These are phyloP conservation scores for Trogon surrucura DNA, from an alignment of 2,113 vertebrate genomes.

Conservation along the genomic window DNA sequence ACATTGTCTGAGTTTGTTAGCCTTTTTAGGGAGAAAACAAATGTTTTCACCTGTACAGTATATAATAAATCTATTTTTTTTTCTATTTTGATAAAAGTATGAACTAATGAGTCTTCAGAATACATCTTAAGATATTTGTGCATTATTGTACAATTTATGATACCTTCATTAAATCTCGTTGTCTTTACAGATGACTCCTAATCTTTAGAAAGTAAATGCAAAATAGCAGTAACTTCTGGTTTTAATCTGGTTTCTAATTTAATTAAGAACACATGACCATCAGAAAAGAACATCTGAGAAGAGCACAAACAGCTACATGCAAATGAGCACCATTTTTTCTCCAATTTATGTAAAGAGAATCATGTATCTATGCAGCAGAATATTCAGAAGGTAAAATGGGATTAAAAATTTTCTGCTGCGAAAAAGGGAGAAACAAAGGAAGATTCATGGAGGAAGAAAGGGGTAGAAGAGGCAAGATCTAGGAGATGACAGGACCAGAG, in stretches of 20 bases:
- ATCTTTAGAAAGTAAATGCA: background rate
- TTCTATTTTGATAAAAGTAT: background rate
- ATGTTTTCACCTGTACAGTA: background rate
- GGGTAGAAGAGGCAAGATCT: background rate
- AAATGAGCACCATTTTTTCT: background rate
- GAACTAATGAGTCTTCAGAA: background rate
- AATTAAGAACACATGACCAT: background rate
- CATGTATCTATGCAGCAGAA: accelerated
- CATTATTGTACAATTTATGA: background rate
- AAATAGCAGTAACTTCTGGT: accelerated
- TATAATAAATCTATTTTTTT: background rate
- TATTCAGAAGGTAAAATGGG: background rate
- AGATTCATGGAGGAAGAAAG: background rate
- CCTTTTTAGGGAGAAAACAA: background rate
- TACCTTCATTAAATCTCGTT: background rate
- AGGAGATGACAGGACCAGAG: background rate
- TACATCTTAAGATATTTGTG: background rate
- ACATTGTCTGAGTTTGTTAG: background rate
- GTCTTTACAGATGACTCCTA: background rate
- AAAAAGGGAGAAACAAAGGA: background rate
- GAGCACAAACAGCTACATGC: background rate
- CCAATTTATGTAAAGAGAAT: background rate
- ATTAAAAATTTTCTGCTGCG: background rate
- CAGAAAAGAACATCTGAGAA: background rate
- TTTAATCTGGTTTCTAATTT: background rate